These are phyloP conservation scores for Sicus ferrugineus DNA, from an alignment of 2,888 invertebrate species.

Conservation along the genomic window DNA sequence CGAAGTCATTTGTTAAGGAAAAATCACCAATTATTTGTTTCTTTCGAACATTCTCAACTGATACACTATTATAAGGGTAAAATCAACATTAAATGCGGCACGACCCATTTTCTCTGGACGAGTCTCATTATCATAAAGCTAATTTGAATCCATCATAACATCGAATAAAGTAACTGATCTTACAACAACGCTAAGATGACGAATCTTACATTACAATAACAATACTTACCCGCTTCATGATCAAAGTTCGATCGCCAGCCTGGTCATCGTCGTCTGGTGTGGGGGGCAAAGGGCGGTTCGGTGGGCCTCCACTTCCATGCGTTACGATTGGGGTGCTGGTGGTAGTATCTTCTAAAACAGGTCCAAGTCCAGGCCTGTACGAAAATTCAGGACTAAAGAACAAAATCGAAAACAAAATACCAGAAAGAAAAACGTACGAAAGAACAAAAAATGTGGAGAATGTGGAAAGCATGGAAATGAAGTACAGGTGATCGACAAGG, in stretches of 20 bases:
- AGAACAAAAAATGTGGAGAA: slow-evolving; percentile 39
- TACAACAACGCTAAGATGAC: too few species aligned
- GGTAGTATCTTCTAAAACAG: slow-evolving; percentile 69
- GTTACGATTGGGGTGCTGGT: slow-evolving; percentile 51
- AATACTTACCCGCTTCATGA: slow-evolving; percentile 88
- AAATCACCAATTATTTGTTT: slow-evolving; percentile 49
- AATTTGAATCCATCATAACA: neutral
- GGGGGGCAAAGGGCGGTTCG: slow-evolving; percentile 91
- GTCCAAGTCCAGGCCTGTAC: slow-evolving; percentile 78
- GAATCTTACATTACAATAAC: neutral
- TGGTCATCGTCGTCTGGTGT: slow-evolving; percentile 92
- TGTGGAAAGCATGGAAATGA: slow-evolving; percentile 44
- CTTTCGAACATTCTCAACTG: too few species aligned
- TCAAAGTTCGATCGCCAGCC: slow-evolving; percentile 85
- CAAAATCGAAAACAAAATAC: neutral
- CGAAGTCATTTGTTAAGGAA: slow-evolving; percentile 37
- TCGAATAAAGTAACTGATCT: too few species aligned
- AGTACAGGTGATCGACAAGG: slow-evolving; percentile 44
- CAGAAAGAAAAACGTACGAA: slow-evolving; percentile 42
- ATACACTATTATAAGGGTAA: neutral
- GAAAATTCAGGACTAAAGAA: slow-evolving; percentile 79
- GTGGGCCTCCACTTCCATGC: slow-evolving; percentile 74
- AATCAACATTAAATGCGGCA: neutral
- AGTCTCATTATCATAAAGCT: neutral
- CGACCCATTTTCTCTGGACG: neutral